A percentile compares a stretch with the other conserved stretches of the same genome.
These are phyloP conservation scores for Cardiocondyla obscurior DNA, from an alignment of 1,140 invertebrate species.

Conservation along the genomic window DNA sequence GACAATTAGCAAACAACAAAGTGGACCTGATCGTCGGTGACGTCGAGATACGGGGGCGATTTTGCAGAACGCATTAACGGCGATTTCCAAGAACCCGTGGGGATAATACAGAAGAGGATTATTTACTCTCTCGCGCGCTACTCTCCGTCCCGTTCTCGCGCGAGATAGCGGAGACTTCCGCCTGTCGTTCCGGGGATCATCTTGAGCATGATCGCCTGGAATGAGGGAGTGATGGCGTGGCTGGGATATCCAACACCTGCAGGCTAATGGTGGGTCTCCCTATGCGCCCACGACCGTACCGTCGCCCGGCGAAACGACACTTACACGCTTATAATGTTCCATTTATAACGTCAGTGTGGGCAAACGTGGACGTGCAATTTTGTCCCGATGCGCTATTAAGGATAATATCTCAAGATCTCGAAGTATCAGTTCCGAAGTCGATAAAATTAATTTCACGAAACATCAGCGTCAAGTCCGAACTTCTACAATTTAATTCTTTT, in stretches of 20 bases:
- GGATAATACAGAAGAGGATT: slow-evolving; percentile 63
- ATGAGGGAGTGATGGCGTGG: slow-evolving; percentile 61
- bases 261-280: slow-evolving; percentile 72
- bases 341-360: slow-evolving; percentile 67
- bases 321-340: slow-evolving; percentile 49
- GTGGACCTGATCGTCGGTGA: background rate
- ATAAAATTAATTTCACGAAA: background rate
- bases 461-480: background rate
- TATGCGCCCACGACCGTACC: slow-evolving; percentile 12
- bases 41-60: background rate
- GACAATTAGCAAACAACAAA: slow-evolving; percentile 21
- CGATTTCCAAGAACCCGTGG: slow-evolving; percentile 57
- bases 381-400: slow-evolving; percentile 20
- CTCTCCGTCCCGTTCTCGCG: slow-evolving; percentile 1
- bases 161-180: slow-evolving; percentile 59
- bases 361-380: slow-evolving; percentile 44
- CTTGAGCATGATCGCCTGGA: slow-evolving; percentile 67
- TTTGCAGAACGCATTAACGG: slow-evolving; percentile 50
- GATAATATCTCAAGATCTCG: background rate
- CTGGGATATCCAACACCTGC: slow-evolving; percentile 77
- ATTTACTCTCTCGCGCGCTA: slow-evolving; percentile 46
- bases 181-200: slow-evolving; percentile 64
- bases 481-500: background rate
- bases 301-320: slow-evolving; percentile 46
- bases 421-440: slow-evolving; percentile 14